These are phyloP conservation scores for Poeciliopsis prolifica DNA, from an alignment of 2,113 vertebrate genomes.

Conservation along the genomic window DNA sequence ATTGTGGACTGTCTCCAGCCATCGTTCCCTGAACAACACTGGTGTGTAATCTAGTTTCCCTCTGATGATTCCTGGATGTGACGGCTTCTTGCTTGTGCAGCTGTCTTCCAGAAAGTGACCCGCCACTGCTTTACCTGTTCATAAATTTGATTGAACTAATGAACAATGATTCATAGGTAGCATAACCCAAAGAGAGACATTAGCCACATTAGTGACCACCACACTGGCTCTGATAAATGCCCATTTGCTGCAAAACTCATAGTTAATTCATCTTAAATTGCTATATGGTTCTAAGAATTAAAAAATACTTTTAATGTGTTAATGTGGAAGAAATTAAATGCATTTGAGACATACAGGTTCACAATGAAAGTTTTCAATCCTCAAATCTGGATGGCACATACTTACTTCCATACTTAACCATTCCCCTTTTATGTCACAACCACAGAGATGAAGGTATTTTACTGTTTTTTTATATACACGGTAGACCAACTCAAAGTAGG, in stretches of 20 bases:
- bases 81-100: neutral
- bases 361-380: too few relatives aligned
- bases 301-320: too few relatives aligned
- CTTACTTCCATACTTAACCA: too few relatives aligned
- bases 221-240: neutral
- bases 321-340: too few relatives aligned
- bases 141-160: too few relatives aligned
- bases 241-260: neutral
- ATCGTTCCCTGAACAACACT: neutral
- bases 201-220: conserved; percentile 2
- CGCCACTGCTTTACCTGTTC: neutral
- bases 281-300: too few relatives aligned
- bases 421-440: too few relatives aligned
- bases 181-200: neutral
- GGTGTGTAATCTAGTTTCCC: neutral
- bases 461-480: too few relatives aligned
- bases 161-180: neutral
- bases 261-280: neutral
- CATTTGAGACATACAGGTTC: too few relatives aligned
- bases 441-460: too few relatives aligned
- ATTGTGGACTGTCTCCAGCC: neutral
- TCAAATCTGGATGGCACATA: too few relatives aligned
- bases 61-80: neutral
- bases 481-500: too few relatives aligned
- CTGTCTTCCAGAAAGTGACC: neutral